Percentiles rank a stretch among this genome's conserved stretches.
Conservation (phyloP, 2,888 invertebrate species). For the Xanthorhoe designata region DNA sequence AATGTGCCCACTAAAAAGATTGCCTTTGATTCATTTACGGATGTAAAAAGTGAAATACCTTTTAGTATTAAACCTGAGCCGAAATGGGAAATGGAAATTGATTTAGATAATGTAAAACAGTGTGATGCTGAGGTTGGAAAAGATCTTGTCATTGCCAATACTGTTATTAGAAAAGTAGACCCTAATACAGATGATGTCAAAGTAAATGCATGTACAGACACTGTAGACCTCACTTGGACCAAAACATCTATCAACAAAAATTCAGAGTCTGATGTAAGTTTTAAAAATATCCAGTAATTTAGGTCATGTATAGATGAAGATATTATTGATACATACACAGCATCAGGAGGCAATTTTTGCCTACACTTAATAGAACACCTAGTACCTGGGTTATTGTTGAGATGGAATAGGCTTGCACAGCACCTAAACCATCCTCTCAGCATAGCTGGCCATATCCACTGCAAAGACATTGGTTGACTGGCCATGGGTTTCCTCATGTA, state of each 20-base stretch:
- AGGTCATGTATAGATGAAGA: background rate
- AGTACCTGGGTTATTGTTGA: no score
- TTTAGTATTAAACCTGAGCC: constrained; percentile 72
- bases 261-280: constrained; percentile 66
- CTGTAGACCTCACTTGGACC: constrained; percentile 68
- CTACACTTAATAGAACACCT: no score
- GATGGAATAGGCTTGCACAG: no score
- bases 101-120: constrained; percentile 55
- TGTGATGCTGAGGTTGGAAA: constrained; percentile 69
- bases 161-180: constrained; percentile 80
- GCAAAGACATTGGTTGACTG: no score
- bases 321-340: no score
- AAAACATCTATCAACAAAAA: constrained; percentile 48
- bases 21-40: constrained; percentile 78
- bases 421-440: no score
- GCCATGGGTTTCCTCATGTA: no score
- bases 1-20: constrained; percentile 75
- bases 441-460: no score
- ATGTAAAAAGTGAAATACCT: constrained; percentile 81
- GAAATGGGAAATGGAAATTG: constrained; percentile 80
- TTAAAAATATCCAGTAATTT: background rate
- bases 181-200: constrained; percentile 51
- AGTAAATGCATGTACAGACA: constrained; percentile 46
- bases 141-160: constrained; percentile 78
- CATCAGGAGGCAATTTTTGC: no score